A percentile compares a stretch with the other conserved stretches of the same genome.
Evolutionary conservation across 2,113 vertebrate genomes (phyloP).

Genomic region (Hypanus sabinus): DNA sequence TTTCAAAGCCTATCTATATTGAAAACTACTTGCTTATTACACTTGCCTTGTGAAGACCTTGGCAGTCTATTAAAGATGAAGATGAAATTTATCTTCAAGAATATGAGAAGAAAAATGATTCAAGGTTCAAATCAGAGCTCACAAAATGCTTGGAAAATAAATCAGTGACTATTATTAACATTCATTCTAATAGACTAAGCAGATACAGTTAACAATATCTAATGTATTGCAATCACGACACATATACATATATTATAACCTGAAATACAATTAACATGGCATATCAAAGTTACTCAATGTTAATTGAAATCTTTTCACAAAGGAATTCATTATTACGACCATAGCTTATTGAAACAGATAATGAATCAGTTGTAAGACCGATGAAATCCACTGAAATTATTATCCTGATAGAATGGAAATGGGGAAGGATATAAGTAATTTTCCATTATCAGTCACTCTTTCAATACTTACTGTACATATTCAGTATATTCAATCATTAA

Average conservation of each 20-base stretch:
- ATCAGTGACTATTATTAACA: conserved; percentile 1
- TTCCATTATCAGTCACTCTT: background rate
- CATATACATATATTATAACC: background rate
- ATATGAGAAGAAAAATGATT: background rate
- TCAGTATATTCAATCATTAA: background rate
- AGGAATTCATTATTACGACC: background rate
- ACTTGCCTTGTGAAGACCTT: background rate
- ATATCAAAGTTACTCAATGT: background rate
- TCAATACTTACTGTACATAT: background rate
- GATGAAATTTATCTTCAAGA: background rate
- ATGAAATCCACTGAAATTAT: background rate
- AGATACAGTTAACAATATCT: background rate
- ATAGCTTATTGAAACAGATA: background rate
- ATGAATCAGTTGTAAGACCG: background rate
- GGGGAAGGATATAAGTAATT: background rate
- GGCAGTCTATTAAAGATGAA: background rate
- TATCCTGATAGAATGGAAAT: background rate
- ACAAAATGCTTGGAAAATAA: background rate
- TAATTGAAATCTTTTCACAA: background rate
- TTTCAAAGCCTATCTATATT: background rate
- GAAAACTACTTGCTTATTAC: background rate
- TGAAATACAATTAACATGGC: background rate
- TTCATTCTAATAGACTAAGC: background rate
- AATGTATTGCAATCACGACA: too few relatives aligned
- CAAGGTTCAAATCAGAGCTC: background rate